Conservation (phyloP, 2,888 invertebrate genomes). For the Pollenia amentaria region DNA sequence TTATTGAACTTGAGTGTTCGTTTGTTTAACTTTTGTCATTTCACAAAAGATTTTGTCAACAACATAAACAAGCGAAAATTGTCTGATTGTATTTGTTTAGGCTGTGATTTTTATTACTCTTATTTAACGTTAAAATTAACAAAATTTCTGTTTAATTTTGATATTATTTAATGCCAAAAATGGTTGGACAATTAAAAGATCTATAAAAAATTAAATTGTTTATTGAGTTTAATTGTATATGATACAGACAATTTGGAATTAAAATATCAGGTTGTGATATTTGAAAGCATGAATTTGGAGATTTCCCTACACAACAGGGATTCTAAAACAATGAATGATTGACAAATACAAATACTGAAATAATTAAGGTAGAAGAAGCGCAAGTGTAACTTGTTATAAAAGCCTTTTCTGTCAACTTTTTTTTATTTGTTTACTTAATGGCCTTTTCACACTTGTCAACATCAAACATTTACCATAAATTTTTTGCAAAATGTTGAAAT, state of each 20-base stretch:
- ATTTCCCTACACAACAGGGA: not conserved
- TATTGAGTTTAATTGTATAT: not conserved
- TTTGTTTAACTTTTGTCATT: conserved; percentile 22
- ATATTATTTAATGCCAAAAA: conserved; percentile 13
- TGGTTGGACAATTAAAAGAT: conserved; percentile 8
- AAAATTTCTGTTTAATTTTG: conserved; percentile 14
- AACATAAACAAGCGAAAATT: not conserved
- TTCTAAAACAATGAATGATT: no score
- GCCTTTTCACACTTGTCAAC: no score
- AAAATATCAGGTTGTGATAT: not conserved
- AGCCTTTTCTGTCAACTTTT: no score
- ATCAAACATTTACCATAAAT: no score
- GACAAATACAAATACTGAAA: no score
- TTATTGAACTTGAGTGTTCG: conserved; percentile 65
- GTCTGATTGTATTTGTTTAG: conserved; percentile 14
- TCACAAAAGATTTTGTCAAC: not conserved
- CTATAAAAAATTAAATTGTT: conserved; percentile 9
- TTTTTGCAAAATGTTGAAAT: no score
- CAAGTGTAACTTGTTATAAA: no score
- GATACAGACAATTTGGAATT: not conserved
- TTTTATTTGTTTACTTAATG: no score
- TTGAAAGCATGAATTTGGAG: not conserved
- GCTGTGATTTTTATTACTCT: conserved; percentile 62
- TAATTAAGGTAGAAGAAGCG: no score
- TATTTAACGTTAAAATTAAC: conserved; percentile 47